Percentiles rank a stretch among this genome's conserved stretches.
phyloP scores from a whole-genome alignment of 2,797 vertebrate genomes.

The Pseudochirops cupreus region DNA sequence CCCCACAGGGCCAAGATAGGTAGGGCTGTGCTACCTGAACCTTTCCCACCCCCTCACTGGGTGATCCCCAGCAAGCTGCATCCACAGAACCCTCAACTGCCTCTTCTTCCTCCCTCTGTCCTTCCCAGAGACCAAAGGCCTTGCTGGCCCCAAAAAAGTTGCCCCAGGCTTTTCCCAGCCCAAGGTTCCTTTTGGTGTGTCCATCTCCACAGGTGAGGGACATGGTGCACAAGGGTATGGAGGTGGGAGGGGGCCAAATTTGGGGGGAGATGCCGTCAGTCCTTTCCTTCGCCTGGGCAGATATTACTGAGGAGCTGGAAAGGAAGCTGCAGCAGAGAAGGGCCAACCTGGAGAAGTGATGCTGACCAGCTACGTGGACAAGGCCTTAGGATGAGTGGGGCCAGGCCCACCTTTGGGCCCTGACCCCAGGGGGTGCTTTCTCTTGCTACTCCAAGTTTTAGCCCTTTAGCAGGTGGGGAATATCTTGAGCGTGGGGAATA shows the following conservation, averaged over 20 bases:
- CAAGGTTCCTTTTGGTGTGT: slow-evolving; percentile 8
- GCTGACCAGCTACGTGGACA: fast-evolving
- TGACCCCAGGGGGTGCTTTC: neutral
- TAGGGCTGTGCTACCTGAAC: slow-evolving; percentile 9
- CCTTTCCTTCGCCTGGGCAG: slow-evolving; percentile 25
- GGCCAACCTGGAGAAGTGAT: neutral
- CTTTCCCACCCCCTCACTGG: neutral
- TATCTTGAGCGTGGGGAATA: neutral
- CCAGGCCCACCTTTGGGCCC: neutral
- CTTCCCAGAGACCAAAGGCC: slow-evolving; percentile 52
- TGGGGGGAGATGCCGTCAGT: neutral
- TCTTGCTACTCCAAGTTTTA: neutral
- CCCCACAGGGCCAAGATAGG: slow-evolving; percentile 50
- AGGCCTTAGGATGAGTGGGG: neutral
- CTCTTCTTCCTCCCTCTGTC: neutral
- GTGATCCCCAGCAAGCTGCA: neutral
- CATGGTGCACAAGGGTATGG: fast-evolving
- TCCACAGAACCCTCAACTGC: neutral
- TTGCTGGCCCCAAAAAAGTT: neutral
- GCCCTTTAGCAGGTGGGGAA: neutral
- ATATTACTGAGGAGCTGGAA: slow-evolving; percentile 69
- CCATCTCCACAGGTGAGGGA: slow-evolving; percentile 22
- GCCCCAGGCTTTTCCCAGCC: neutral
- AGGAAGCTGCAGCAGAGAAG: slow-evolving; percentile 72
- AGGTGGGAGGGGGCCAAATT: neutral